phyloP scores from a whole-genome alignment of 2,797 vertebrate genomes.

The Adrianichthys oophorus region DNA sequence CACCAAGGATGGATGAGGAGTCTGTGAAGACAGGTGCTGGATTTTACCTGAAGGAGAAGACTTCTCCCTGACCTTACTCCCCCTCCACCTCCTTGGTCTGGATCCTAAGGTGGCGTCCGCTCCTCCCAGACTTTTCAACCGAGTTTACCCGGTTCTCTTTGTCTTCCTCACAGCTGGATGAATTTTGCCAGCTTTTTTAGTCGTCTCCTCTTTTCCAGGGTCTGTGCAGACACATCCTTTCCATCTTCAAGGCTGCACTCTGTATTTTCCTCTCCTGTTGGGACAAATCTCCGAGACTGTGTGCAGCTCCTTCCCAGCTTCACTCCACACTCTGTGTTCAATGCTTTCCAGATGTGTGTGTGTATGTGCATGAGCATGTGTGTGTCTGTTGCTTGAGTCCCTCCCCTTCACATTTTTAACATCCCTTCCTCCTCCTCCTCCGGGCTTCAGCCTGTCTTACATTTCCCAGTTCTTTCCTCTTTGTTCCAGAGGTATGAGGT shows the following conservation, averaged over 20 bases:
- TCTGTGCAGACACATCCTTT: slow-evolving; percentile 11
- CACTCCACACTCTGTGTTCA: slow-evolving; percentile 21
- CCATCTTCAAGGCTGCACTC: slow-evolving; percentile 10
- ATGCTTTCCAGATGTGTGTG: slow-evolving; percentile 65
- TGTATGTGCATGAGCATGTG: neutral
- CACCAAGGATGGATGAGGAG: too few relatives aligned
- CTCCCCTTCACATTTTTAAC: slow-evolving; percentile 28
- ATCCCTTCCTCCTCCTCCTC: slow-evolving; percentile 21
- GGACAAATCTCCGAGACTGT: neutral
- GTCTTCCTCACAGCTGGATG: slow-evolving; percentile 1
- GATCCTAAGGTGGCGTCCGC: neutral
- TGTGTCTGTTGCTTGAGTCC: slow-evolving; percentile 7
- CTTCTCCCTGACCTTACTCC: neutral
- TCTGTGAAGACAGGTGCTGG: too few relatives aligned
- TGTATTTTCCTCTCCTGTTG: slow-evolving; percentile 20
- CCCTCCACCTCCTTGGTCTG: neutral
- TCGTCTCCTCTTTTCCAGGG: slow-evolving; percentile 4
- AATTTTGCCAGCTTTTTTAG: neutral
- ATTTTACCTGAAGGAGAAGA: neutral
- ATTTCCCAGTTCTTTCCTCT: slow-evolving; percentile 8
- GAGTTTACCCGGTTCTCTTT: slow-evolving; percentile 9
- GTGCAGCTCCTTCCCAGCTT: slow-evolving; percentile 12
- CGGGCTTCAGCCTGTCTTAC: slow-evolving; percentile 4
- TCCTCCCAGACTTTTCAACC: neutral
- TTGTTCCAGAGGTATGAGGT: slow-evolving; percentile 9